phyloP scores from a whole-genome alignment of 2,797 vertebrate species.

The Gymnoscopelus microlampas region DNA sequence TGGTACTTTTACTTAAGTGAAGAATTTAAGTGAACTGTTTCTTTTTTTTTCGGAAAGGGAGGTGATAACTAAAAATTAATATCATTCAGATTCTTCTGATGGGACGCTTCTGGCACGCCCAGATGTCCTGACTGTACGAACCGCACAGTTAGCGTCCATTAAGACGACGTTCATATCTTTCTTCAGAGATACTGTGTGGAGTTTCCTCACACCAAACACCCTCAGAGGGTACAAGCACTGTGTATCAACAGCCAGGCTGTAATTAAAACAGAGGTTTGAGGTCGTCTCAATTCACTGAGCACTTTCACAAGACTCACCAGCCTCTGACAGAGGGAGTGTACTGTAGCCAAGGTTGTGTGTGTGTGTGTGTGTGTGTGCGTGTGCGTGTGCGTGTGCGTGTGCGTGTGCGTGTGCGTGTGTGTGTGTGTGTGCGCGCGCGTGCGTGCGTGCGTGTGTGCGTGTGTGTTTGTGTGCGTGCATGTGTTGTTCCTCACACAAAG shows the following conservation, averaged over 20 bases:
- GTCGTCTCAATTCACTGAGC: slow-evolving; percentile 76
- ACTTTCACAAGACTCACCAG: slow-evolving; percentile 75
- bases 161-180: slow-evolving; percentile 30
- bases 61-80: no score
- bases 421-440: slow-evolving; percentile 36
- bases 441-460: slow-evolving; percentile 52
- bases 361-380: slow-evolving; percentile 57
- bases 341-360: slow-evolving; percentile 68
- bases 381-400: slow-evolving; percentile 48
- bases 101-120: no score
- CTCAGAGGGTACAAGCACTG: slow-evolving; percentile 24
- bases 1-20: no score
- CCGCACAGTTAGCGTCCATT: slow-evolving; percentile 12
- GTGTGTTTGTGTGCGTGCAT: slow-evolving; percentile 50
- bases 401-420: slow-evolving; percentile 60
- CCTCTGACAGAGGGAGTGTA: slow-evolving; percentile 69
- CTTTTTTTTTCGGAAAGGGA: no score
- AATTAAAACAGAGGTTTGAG: slow-evolving; percentile 73
- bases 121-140: no score
- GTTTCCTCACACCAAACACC: slow-evolving; percentile 1
- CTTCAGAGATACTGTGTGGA: slow-evolving; percentile 24
- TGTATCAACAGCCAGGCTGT: slow-evolving; percentile 53
- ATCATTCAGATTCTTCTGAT: no score
- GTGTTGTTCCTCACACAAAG: slow-evolving; percentile 72
- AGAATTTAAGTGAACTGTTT: no score